phyloP scores from a whole-genome alignment of 37 sponge, comb jelly and placozoan species.

The Chondrosia reniformis region DNA sequence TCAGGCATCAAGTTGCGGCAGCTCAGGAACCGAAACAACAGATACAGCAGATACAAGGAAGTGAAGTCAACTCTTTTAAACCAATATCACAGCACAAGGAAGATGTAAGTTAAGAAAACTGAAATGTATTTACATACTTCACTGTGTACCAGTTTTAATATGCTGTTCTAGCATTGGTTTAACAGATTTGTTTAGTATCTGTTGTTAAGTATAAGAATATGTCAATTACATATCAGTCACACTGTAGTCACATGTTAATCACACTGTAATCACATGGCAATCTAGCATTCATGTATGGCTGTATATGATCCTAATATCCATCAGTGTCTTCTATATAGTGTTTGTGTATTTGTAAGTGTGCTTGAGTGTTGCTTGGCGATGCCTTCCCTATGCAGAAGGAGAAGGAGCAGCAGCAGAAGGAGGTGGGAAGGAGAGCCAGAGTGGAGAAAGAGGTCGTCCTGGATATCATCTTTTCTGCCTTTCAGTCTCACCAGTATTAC shows the following conservation, averaged over 20 bases:
- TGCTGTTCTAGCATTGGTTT: too few species aligned
- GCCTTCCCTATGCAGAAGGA: slow-evolving; percentile 26
- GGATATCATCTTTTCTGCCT: slow-evolving; percentile 83
- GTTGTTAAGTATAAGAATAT: too few species aligned
- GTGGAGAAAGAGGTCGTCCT: slow-evolving; percentile 70
- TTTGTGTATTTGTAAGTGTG: not conserved
- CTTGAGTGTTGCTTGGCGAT: not conserved
- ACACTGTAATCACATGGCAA: too few species aligned
- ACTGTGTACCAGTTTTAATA: too few species aligned
- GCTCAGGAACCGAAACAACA: slow-evolving; percentile 64
- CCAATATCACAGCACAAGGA: slow-evolving; percentile 37
- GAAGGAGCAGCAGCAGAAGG: slow-evolving; percentile 58
- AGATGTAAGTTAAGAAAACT: slow-evolving; percentile 47
- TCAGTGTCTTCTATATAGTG: not conserved
- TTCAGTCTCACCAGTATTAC: slow-evolving; percentile 87
- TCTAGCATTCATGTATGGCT: too few species aligned
- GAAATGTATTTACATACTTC: too few species aligned
- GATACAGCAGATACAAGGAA: slow-evolving; percentile 37
- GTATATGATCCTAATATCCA: not conserved
- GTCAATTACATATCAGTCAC: too few species aligned
- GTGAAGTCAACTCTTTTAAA: slow-evolving; percentile 26
- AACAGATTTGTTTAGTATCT: too few species aligned
- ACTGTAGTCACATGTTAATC: too few species aligned
- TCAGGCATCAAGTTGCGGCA: slow-evolving; percentile 63
- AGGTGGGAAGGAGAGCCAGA: slow-evolving; percentile 71